phyloP scores from a whole-genome alignment of 2,888 invertebrate genomes.

The Eilema caniola region DNA sequence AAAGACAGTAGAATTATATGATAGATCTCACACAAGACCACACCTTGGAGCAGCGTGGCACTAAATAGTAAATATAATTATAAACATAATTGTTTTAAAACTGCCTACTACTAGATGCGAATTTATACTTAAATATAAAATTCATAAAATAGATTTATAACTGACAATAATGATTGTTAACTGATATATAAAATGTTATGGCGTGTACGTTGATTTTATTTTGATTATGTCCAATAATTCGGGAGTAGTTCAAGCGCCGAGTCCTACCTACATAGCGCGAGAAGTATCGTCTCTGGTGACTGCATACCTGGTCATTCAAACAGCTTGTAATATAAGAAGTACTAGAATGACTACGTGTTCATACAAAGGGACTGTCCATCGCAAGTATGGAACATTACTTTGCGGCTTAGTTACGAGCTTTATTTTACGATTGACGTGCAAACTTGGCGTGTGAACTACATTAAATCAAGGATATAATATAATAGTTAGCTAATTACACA shows the following conservation, averaged over 20 bases:
- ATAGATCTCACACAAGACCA: constrained; percentile 53
- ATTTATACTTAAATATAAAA: constrained; percentile 86
- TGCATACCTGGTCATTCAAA: constrained; percentile 1
- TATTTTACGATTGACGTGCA: constrained; percentile 33
- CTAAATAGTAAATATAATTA: constrained; percentile 74
- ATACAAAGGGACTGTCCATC: constrained; percentile 20
- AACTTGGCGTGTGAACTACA: constrained; percentile 79
- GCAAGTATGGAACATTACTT: constrained; percentile 36
- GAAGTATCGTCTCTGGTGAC: constrained; percentile 11
- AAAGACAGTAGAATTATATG: constrained; percentile 34
- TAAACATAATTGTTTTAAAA: constrained; percentile 83
- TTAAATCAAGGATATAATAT: constrained; percentile 76
- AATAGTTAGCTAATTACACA: constrained; percentile 75
- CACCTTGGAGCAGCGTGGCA: constrained; percentile 65
- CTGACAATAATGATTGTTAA: constrained; percentile 88
- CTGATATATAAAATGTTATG: constrained; percentile 86
- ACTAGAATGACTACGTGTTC: constrained; percentile 1
- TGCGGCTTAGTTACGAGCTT: constrained; percentile 47
- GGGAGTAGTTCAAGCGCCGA: constrained; percentile 76
- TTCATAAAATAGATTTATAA: constrained; percentile 86
- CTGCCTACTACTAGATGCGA: constrained; percentile 86
- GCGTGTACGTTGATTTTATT: constrained; percentile 79
- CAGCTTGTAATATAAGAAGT: constrained; percentile 10
- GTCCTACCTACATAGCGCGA: constrained; percentile 43
- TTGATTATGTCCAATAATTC: constrained; percentile 72